These are phyloP conservation scores for Tauraco hartlaubi DNA, from an alignment of 2,797 vertebrate species.

Conservation along the genomic window DNA sequence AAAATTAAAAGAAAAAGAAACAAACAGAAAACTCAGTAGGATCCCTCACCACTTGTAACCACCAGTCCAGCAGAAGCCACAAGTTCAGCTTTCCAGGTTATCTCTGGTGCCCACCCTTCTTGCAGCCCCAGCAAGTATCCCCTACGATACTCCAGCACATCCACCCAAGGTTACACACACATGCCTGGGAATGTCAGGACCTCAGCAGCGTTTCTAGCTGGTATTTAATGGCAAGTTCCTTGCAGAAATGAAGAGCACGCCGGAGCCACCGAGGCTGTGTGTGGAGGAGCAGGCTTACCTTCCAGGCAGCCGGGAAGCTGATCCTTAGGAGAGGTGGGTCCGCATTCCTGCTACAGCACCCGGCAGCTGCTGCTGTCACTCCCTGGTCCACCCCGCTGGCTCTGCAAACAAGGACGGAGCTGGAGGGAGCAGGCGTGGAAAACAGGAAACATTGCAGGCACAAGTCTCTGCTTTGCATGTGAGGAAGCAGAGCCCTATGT, in stretches of 20 bases:
- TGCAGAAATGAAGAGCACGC: not conserved
- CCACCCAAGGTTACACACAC: not conserved
- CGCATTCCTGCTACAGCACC: conserved; percentile 78
- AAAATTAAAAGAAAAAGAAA: not conserved
- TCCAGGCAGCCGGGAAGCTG: conserved; percentile 65
- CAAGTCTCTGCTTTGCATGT: not conserved
- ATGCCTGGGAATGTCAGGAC: not conserved
- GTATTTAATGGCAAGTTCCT: not conserved
- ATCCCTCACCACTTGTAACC: not conserved
- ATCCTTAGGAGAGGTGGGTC: conserved; percentile 75
- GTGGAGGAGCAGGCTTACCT: conserved; percentile 69
- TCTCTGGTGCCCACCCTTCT: not conserved
- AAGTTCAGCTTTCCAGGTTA: not conserved
- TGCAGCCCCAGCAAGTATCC: not conserved
- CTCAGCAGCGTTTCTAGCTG: not conserved
- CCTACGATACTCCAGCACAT: not conserved
- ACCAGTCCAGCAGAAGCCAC: not conserved
- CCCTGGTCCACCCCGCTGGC: conserved; percentile 60
- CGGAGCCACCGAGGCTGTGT: not conserved
- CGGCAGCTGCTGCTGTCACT: conserved; percentile 83
- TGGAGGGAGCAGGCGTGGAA: not conserved
- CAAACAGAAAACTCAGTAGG: not conserved
- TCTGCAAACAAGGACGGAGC: conserved; percentile 27
- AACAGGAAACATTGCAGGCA: not conserved
- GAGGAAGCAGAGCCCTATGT: not conserved